Evolutionary conservation across 92 coral and sea anemone genomes (phyloP), one percentile per base, ranked within the genome.

Genomic region (Actinostola sp.): DNA sequence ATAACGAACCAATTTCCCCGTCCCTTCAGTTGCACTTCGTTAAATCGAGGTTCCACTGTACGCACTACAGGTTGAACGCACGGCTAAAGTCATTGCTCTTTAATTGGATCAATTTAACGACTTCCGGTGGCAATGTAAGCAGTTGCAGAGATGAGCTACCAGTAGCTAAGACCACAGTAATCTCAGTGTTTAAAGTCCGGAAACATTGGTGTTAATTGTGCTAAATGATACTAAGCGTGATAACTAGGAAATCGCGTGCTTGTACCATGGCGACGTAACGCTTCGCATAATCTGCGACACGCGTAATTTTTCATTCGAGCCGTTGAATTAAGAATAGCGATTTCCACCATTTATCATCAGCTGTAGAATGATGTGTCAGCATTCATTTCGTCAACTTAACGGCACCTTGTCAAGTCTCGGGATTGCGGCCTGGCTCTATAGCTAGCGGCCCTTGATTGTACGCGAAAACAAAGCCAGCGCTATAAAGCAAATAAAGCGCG

Each of bases 141-240:
- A n/a, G 38, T 21, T 62, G 24, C 67, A 35, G 48, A 35, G 67
- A 35, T 16, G 13, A 62, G 16, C 46, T 62, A 17, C 3, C 41
- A 59, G n/a, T 39, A 62, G 35, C 46, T 41, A 46, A 30, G 24
- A 30, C 25, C 36, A 28, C 14, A 29, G n/a, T 39, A 64, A 26
- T 64, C 35, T 49, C 51, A 21, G 46, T 48, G 45, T 68, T 68
- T 31, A 68, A 32, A 62, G 29, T 19, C 74, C 74, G 74, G 74
- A 68, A 68, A 68, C 51, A 30, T 33, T 68, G 1, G 33, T 68
- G 42, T 30, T 55, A 32, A 51, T 33, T 50, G 9, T 68, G 63
- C 74, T 68, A 68, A 68, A 35, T 68, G 74, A 62, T 68, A 62
- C 61, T 68, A 51, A 51, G 57, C 62, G 49, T 68, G 74, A 68